phyloP scores from a whole-genome alignment of 2,888 invertebrate species.

The Tuberolachnus salignus region DNA sequence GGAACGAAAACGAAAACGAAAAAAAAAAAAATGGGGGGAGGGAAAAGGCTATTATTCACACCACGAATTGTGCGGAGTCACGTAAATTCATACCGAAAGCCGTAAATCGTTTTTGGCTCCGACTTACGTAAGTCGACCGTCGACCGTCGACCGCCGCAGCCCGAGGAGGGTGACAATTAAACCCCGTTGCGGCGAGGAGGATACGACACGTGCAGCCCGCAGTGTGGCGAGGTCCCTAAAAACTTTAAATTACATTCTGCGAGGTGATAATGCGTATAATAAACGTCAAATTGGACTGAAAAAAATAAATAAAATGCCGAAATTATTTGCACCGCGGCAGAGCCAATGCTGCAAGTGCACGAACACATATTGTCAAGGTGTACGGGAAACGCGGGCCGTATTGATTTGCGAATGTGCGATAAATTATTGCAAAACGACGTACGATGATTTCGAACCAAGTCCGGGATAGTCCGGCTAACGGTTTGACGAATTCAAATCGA shows the following conservation, averaged over 20 bases:
- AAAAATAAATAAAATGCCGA: too few species aligned
- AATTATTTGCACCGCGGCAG: not conserved
- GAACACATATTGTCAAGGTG: too few species aligned
- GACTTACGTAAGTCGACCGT: constrained; percentile 30
- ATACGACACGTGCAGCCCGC: not conserved
- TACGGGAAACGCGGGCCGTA: too few species aligned
- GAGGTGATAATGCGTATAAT: not conserved
- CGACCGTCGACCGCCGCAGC: not conserved
- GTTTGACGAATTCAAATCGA: constrained; percentile 13
- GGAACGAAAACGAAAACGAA: too few species aligned
- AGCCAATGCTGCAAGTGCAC: too few species aligned
- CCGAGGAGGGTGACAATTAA: constrained; percentile 48
- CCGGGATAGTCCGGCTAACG: too few species aligned
- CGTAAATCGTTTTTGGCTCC: constrained; percentile 50
- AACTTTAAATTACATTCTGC: constrained; percentile 16
- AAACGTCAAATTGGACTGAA: too few species aligned
- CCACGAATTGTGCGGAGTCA: constrained; percentile 33
- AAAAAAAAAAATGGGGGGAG: too few species aligned
- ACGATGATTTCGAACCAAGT: too few species aligned
- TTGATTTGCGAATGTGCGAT: too few species aligned
- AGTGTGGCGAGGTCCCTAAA: not conserved
- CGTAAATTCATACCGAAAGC: constrained; percentile 45
- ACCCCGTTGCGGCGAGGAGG: not conserved
- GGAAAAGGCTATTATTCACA: constrained; percentile 41
- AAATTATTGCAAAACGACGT: too few species aligned